A percentile compares a stretch with the other conserved stretches of the same genome.
phyloP scores from a whole-genome alignment of 1,140 invertebrate genomes.

The Dreissena polymorpha region DNA sequence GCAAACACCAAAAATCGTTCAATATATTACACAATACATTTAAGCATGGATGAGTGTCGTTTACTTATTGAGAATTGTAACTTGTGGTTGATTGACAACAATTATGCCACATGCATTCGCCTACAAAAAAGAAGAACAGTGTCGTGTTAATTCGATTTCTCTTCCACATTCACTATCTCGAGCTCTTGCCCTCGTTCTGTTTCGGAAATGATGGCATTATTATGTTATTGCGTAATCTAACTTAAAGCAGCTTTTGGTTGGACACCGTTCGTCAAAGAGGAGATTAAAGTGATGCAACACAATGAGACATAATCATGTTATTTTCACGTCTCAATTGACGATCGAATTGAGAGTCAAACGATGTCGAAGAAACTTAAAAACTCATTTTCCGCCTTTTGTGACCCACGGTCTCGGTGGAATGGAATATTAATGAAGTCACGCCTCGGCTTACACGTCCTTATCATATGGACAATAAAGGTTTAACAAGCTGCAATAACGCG shows the following conservation, averaged over 20 bases:
- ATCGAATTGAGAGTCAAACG: constrained; percentile 37
- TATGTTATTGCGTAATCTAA: constrained; percentile 42
- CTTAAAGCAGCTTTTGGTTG: constrained; percentile 15
- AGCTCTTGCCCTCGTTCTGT: no score
- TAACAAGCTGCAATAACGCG: constrained; percentile 50
- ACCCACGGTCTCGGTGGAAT: constrained; percentile 27
- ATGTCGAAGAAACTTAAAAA: constrained; percentile 26
- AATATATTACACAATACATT: no score
- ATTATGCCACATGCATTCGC: no score
- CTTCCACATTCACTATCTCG: no score
- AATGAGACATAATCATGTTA: constrained; percentile 51
- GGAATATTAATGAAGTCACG: constrained; percentile 56
- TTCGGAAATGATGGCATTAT: background rate
- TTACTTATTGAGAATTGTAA: no score
- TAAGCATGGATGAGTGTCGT: no score
- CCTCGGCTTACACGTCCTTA: constrained; percentile 21
- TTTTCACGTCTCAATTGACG: constrained; percentile 49
- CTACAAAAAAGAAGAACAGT: no score
- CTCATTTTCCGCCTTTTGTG: constrained; percentile 50
- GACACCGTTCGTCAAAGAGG: background rate
- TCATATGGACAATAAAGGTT: constrained; percentile 21
- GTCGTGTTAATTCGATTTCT: no score
- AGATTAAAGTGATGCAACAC: constrained; percentile 32
- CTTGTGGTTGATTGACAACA: no score
- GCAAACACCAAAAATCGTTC: no score